Base-by-base conservation (phyloP, 92 coral and sea anemone species). In the Blastomussa wellsi region DNA sequence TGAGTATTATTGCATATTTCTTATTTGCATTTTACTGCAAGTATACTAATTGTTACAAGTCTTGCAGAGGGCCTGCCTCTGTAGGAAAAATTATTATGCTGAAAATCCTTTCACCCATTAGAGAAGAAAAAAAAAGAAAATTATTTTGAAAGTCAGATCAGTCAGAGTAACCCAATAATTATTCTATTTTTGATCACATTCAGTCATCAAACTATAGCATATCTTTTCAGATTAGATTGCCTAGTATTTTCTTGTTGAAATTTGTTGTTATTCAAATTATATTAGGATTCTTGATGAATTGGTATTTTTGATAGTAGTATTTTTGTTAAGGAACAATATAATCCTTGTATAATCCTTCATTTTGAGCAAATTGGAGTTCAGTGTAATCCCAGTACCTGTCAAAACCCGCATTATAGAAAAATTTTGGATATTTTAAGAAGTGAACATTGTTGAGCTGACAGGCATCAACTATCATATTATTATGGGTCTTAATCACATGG, bases 291-390 rank as follows among this genome's bases (percentile, higher is more conserved):
- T 36, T 47, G 76, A 64, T 82, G 32, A 68, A 81, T 49, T 4
- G 71, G 65, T 81, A 81, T 81, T 82, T 82, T 82, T 82, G 78
- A 82, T 82, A 72, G 53, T 33, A 51, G 36, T 64, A 33, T 69
- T 26, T 66, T 47, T 65, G 44, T 37, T 55, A 31, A 26, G 24
- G 32, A 37, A 31, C 41, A 33, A 24, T 42, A 24, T 19, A 55
- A 22, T 44, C 49, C 44, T 39, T 35, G 31, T 76, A 38, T 62
- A 16, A 41, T 32, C 68, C 36, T 52, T 11, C 39, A 35, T 38
- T 38, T 19, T 28, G 5, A 32, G 14, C 47, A 33, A 12, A 16
- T 35, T 70, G 3, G 1, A 7, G 44, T 70, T 70, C 68, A 28
- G 68, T 62, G 32, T n/a, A 62, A 62, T 28, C 66, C 66, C 10